These are phyloP conservation scores for Planiliza haematocheilus DNA, from an alignment of 2,113 vertebrate species.

Conservation along the genomic window DNA sequence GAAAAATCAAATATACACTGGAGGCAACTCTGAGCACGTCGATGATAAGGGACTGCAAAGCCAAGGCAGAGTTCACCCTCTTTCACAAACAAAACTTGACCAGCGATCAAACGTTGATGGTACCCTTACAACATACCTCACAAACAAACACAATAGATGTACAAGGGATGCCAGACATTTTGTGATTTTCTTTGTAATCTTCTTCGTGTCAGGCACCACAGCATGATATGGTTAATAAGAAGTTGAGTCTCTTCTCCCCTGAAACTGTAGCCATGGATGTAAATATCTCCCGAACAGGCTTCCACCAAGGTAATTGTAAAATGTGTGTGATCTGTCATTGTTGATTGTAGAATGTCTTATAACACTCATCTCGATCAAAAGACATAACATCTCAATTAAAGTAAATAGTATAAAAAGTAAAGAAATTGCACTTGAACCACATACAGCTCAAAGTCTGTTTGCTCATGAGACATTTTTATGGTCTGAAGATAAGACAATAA, in stretches of 20 bases:
- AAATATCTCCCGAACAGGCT: constrained; percentile 47
- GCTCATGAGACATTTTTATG: neutral
- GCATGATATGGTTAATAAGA: constrained; percentile 48
- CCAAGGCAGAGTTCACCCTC: constrained; percentile 56
- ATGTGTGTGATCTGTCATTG: too few relatives aligned
- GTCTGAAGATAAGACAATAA: constrained; percentile 21
- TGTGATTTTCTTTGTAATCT: too few relatives aligned
- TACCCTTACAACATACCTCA: constrained; percentile 11
- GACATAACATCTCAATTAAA: too few relatives aligned
- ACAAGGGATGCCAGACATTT: too few relatives aligned
- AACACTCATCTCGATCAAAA: too few relatives aligned
- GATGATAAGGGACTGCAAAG: constrained; percentile 65
- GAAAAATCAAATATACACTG: constrained; percentile 69
- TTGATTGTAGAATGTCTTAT: too few relatives aligned
- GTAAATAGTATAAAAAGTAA: neutral
- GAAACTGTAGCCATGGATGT: constrained; percentile 70
- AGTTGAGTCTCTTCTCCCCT: constrained; percentile 68
- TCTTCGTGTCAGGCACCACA: constrained; percentile 65
- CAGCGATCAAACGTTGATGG: constrained; percentile 46
- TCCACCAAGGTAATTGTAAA: constrained; percentile 54
- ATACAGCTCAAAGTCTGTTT: constrained; percentile 30
- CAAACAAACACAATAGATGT: too few relatives aligned
- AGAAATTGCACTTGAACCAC: neutral
- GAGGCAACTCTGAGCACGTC: constrained; percentile 66
- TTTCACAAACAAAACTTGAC: constrained; percentile 15